Base-by-base conservation (phyloP, 2,888 invertebrate species). In the Macaria liturata region DNA sequence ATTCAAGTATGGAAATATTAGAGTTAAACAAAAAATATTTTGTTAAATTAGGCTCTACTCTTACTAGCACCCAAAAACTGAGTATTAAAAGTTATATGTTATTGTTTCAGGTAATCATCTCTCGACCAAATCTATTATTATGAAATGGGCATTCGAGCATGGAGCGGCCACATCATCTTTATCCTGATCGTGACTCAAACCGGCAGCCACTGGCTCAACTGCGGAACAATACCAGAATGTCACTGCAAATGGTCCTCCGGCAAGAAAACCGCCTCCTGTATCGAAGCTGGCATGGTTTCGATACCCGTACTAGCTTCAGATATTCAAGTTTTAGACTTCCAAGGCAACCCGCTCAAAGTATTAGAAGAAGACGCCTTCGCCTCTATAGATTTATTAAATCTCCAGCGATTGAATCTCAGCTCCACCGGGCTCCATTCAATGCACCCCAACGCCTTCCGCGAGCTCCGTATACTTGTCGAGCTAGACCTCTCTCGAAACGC, bases 201-300 rank as follows among this genome's bases (percentile, higher is more conserved):
- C 49, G 91, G 80, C 57, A 85, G 91, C 71, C 97, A 97, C 83
- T 97, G 97, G 97, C 95, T 96, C 51, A 96, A 95, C 83, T 97
- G 97, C 83, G 96, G 96, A 65, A 92, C 94, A 54, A 84, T 91
- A 53, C 66, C 80, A 67, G 95, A 95, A 71, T 98, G 98, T 82
- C 94, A 95, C 72, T 98, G 98, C 94, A 97, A 97, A 88, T 98
- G 98, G 98, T 95, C 96, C 4, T 96, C 96, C 47, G 97, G 97
- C 54, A 98, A 98, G 84, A 97, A 97, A 83, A 96, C 97, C 3
- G 97, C 97, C 7, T 93, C 96, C 48, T 98, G 98, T 84, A 94
- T 94, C 59, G 94, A 96, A 63, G 95, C 95, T 42, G 95, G 95
- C 30, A 93, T 97, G 62, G 95, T 94, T 53, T 92, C 94, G 52